Conservation (phyloP, 2,888 invertebrate species). For the Leuctra nigra region DNA sequence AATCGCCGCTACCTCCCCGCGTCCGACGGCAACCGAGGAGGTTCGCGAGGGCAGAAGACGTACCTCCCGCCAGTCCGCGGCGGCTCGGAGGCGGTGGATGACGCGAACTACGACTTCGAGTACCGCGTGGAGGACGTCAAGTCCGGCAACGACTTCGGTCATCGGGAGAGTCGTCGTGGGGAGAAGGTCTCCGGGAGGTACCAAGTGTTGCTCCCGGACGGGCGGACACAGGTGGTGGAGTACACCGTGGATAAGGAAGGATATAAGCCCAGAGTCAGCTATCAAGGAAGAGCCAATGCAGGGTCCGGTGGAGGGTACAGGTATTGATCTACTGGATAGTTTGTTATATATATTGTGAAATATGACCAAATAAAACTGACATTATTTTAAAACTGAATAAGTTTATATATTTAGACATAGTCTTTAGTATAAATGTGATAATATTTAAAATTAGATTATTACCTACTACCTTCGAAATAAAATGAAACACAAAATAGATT, state of each 20-base stretch:
- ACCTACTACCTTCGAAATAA: no score
- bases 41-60: background rate
- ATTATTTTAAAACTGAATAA: no score
- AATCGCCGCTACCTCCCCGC: background rate
- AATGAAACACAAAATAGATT: no score
- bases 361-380: no score
- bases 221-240: slow-evolving; percentile 78
- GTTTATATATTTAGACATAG: no score
- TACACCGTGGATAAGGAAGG: slow-evolving; percentile 78
- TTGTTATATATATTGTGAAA: no score
- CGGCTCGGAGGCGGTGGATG: background rate
- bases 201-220: slow-evolving; percentile 80
- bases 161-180: slow-evolving; percentile 76
- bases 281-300: slow-evolving; percentile 53
- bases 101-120: slow-evolving; percentile 76
- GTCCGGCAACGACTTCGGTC: slow-evolving; percentile 74
- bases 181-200: slow-evolving; percentile 77
- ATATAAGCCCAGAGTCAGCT: slow-evolving; percentile 73
- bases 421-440: no score
- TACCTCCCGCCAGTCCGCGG: background rate
- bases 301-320: background rate
- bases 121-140: slow-evolving; percentile 77
- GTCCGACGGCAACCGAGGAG: background rate
- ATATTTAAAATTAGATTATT: no score
- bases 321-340: no score